phyloP scores from a whole-genome alignment of 1,140 invertebrate species.

The Steinernema feltiae region DNA sequence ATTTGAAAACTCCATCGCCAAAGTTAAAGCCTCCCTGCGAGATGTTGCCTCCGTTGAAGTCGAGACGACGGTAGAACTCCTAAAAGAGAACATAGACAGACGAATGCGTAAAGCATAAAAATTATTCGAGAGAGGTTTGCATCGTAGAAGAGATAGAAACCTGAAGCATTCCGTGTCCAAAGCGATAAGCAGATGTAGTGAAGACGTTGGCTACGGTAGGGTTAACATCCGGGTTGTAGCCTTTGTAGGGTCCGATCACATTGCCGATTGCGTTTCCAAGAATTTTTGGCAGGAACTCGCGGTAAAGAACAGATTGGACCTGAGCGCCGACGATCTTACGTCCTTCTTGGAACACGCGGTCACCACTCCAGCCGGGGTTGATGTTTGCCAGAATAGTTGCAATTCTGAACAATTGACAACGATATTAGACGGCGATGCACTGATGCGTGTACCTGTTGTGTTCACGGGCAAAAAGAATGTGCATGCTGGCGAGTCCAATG shows the following conservation, averaged over 20 bases:
- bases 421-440: background rate
- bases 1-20: conserved; percentile 57
- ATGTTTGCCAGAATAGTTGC: conserved; percentile 38
- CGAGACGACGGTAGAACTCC: conserved; percentile 37
- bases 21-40: conserved; percentile 47
- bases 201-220: conserved; percentile 67
- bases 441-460: conserved; percentile 48
- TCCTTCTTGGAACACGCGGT: conserved; percentile 59
- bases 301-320: conserved; percentile 54
- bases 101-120: background rate
- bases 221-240: conserved; percentile 63
- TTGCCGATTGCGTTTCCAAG: conserved; percentile 44
- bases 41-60: conserved; percentile 31
- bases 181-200: conserved; percentile 66
- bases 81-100: background rate
- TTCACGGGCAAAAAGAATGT: conserved; percentile 56
- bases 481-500: conserved; percentile 54
- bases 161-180: conserved; percentile 65
- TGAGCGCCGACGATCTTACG: conserved; percentile 63
- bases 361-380: conserved; percentile 46
- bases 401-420: conserved; percentile 37
- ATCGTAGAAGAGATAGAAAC: conserved; percentile 20
- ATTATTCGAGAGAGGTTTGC: too few species aligned
- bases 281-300: conserved; percentile 47
- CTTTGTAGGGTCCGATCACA: conserved; percentile 61